Percentiles rank a stretch among this genome's conserved stretches.
Conservation (phyloP, 2,888 invertebrate species). For the Xiphydria camelus region DNA sequence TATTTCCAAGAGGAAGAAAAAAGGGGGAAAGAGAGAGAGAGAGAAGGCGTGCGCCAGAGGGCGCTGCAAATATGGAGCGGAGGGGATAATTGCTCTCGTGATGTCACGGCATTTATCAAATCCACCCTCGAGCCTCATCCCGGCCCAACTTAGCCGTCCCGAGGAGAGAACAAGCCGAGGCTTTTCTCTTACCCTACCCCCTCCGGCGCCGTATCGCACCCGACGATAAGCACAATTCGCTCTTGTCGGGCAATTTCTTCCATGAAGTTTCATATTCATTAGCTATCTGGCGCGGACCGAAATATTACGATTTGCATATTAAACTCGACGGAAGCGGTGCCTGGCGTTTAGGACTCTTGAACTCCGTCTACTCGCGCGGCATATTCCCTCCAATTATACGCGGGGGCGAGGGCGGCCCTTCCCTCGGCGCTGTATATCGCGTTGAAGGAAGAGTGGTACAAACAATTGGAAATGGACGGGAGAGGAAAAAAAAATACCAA, state of each 20-base stretch:
- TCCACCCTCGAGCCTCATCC: conserved; percentile 20
- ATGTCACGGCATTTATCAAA: conserved; percentile 43
- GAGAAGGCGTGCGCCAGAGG: too few relatives aligned
- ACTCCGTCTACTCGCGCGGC: neutral
- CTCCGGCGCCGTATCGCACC: neutral
- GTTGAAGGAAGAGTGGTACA: too few relatives aligned
- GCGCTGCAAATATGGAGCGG: conserved; percentile 34
- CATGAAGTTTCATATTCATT: conserved; percentile 8
- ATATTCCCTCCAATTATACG: too few relatives aligned
- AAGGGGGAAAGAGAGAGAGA: conserved; percentile 4
- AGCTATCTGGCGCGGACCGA: conserved; percentile 6
- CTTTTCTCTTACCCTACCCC: neutral
- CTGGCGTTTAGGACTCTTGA: neutral
- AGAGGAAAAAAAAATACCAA: too few relatives aligned
- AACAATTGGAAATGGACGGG: too few relatives aligned
- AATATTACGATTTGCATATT: conserved; percentile 1
- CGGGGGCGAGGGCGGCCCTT: too few relatives aligned
- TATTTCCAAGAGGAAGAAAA: neutral
- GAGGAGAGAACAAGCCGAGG: neutral
- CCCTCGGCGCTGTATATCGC: too few relatives aligned
- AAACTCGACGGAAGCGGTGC: neutral
- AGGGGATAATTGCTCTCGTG: conserved; percentile 42
- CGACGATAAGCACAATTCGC: conserved; percentile 25
- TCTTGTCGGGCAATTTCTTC: conserved; percentile 9
- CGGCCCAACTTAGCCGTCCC: conserved; percentile 5